Evolutionary conservation across 2,113 vertebrate genomes (phyloP), one percentile per base, ranked within the genome.

Genomic region (Melanostigma gelatinosum): DNA sequence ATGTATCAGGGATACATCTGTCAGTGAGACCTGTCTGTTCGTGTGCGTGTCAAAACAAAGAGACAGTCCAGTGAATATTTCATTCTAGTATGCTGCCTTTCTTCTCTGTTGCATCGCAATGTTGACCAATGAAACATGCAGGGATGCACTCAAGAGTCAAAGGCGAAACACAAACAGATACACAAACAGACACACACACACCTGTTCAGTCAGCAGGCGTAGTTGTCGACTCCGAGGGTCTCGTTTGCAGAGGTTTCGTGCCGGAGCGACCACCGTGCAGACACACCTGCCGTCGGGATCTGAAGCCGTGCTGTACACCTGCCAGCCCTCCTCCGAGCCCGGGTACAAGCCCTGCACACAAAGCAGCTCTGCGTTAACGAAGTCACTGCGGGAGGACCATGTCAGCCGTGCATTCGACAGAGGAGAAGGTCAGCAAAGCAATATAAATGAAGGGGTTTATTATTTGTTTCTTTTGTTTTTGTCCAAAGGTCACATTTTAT

Each of bases 261-360:
- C 97, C 0, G 98, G 97, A 29, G 97, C 97, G 40, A 99, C 97
- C 80, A 99, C 97, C 0, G 97, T 97, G 87, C 98, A 99, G 76
- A 99, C 97, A 77, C 98, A 99, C 27, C 96, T 93, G 58, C 97
- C 98, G 5, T 98, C 97, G 0, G 96, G 96, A 80, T 99, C 98
- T 24, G 98, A 97, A 0, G 97, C 97, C 0, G 97, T 98, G 76
- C 97, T 98, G 86, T 97, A 99, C 54, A 99, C 97, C 90, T 99
- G 98, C 98, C 98, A 99, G 38, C 96, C 97, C 87, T 99, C 98
- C 87, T 97, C 97, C 20, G 97, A 96, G 29, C 97, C 94, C 0
- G 93, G 94, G 72, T 94, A 94, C 85, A 93, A 61, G 6, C 92
- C 94, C 94, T 95, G 87, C 78, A 80, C 66, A 85, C 58, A 87